Evolutionary conservation across 2,113 vertebrate species (phyloP).

Genomic region (Carassius gibelio): DNA sequence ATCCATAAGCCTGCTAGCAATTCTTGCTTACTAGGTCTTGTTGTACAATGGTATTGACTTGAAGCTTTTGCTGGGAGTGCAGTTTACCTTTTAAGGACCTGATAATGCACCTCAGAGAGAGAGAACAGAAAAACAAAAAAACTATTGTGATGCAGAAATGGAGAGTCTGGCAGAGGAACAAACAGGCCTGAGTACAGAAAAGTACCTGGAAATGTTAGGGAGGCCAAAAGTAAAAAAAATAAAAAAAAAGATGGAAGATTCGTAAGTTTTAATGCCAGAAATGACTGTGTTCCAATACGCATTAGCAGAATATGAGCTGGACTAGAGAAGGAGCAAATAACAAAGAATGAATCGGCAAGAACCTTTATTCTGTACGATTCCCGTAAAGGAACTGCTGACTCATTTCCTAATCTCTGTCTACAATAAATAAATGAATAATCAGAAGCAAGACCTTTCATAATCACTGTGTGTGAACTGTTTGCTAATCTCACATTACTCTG

Average conservation of each 20-base stretch:
- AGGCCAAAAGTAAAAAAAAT: conserved; percentile 17
- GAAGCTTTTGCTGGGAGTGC: conserved; percentile 49
- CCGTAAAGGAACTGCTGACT: conserved; percentile 5
- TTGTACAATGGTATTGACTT: conserved; percentile 59
- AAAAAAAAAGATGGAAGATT: conserved; percentile 53
- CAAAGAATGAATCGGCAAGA: conserved; percentile 48
- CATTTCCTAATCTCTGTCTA: background rate
- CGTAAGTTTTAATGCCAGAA: conserved; percentile 57
- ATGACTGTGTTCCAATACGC: background rate
- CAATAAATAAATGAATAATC: background rate
- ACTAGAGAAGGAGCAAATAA: conserved; percentile 47
- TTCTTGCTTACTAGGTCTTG: background rate
- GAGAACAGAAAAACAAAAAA: background rate
- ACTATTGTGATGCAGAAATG: background rate
- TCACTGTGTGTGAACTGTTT: background rate
- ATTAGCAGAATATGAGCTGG: conserved; percentile 53
- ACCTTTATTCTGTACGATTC: conserved; percentile 2
- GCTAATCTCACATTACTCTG: background rate
- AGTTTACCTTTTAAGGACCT: conserved; percentile 67
- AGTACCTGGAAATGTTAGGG: conserved; percentile 50
- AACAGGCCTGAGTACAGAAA: conserved; percentile 15
- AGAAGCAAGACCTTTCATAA: background rate
- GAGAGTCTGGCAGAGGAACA: conserved; percentile 43
- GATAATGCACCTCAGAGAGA: conserved; percentile 32
- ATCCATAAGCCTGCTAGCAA: background rate